Conservation (phyloP, 2,113 vertebrate genomes). For the Pseudorasbora parva region DNA sequence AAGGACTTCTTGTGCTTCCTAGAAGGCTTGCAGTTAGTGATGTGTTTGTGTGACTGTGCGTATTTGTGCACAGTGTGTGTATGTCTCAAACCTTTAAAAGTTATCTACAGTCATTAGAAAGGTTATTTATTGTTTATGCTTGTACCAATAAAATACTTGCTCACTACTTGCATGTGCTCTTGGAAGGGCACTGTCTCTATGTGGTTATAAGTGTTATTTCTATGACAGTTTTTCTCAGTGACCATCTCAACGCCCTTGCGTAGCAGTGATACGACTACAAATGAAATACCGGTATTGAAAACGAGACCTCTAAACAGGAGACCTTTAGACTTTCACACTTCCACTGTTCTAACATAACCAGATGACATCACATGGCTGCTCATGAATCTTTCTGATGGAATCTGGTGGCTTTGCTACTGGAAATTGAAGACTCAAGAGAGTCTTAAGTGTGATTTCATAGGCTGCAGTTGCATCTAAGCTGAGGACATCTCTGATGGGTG, state of each 20-base stretch:
- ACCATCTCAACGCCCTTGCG: not conserved
- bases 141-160: not conserved
- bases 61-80: not conserved
- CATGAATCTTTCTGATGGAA: not conserved
- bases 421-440: slow-evolving; percentile 27
- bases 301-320: not conserved
- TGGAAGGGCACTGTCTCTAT: not conserved
- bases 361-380: not conserved
- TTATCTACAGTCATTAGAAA: slow-evolving; percentile 18
- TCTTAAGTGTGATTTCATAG: slow-evolving; percentile 19
- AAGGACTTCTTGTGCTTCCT: slow-evolving; percentile 31
- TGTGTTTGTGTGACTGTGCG: slow-evolving; percentile 23
- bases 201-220: not conserved
- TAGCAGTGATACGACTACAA: not conserved
- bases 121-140: slow-evolving; percentile 4
- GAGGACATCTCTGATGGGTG: not conserved
- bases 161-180: not conserved
- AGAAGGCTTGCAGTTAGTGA: not conserved
- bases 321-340: not conserved
- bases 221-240: not conserved
- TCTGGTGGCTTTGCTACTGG: not conserved
- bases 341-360: not conserved
- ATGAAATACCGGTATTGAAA: not conserved
- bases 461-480: not conserved
- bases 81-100: slow-evolving; percentile 5